These are phyloP conservation scores for Chaenogobius annularis DNA, from an alignment of 2,113 vertebrate genomes.

Conservation along the genomic window DNA sequence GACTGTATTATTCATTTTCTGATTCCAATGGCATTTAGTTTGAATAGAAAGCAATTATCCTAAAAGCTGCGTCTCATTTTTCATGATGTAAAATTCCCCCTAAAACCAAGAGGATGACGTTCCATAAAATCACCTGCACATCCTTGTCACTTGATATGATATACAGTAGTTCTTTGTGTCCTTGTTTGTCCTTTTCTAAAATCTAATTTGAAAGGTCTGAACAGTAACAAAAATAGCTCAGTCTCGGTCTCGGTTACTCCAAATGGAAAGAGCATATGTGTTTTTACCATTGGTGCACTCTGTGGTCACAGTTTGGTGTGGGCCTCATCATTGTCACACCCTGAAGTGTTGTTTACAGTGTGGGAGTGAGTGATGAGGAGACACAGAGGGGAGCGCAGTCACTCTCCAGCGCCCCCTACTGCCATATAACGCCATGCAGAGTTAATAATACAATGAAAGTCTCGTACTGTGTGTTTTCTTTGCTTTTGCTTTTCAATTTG, in stretches of 20 bases:
- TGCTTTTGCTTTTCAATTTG: not conserved
- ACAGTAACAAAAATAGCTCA: not conserved
- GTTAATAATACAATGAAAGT: not conserved
- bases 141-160: not conserved
- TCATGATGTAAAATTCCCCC: too few relatives aligned
- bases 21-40: too few relatives aligned
- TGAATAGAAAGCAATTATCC: too few relatives aligned
- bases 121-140: too few relatives aligned
- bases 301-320: conserved; percentile 9
- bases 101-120: too few relatives aligned
- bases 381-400: conserved; percentile 17
- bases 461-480: not conserved
- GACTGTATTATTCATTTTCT: too few relatives aligned
- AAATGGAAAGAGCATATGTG: not conserved
- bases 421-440: conserved; percentile 14
- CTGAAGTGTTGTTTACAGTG: conserved; percentile 67
- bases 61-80: too few relatives aligned
- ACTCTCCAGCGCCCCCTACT: conserved; percentile 16
- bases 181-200: not conserved
- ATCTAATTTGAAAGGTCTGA: not conserved
- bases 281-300: conserved; percentile 2
- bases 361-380: conserved; percentile 54
- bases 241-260: not conserved
- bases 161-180: not conserved
- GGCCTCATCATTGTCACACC: conserved; percentile 43